Evolutionary conservation across 2,113 vertebrate genomes (phyloP).

Genomic region (Prietella phreatophila): DNA sequence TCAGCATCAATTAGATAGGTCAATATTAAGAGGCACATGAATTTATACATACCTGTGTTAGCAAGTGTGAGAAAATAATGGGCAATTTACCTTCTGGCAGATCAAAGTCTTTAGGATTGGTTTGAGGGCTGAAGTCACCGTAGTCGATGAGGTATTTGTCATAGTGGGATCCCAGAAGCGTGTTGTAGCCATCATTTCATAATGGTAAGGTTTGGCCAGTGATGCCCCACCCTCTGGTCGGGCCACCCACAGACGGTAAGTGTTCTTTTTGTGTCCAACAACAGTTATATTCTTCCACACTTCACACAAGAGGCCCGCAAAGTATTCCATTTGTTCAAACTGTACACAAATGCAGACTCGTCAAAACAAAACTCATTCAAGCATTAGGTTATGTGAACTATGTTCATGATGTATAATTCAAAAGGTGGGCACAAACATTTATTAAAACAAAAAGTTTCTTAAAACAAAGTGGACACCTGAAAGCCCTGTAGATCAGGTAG

Average conservation of each 20-base stretch:
- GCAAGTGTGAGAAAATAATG: neutral
- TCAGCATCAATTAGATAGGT: neutral
- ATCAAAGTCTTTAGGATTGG: constrained; percentile 63
- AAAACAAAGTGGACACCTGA: constrained; percentile 64
- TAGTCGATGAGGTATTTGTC: constrained; percentile 80
- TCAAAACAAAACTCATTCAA: neutral
- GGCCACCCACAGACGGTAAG: constrained; percentile 78
- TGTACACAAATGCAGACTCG: constrained; percentile 45
- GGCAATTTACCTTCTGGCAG: constrained; percentile 67
- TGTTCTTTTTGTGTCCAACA: constrained; percentile 72
- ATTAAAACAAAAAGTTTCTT: neutral
- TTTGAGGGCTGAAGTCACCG: constrained; percentile 67
- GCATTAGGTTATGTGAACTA: neutral
- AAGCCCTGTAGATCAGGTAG: constrained; percentile 71
- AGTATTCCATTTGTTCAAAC: constrained; percentile 77
- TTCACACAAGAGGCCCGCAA: constrained; percentile 68
- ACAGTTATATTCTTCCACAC: constrained; percentile 77
- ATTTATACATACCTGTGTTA: neutral
- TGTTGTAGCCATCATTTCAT: constrained; percentile 80
- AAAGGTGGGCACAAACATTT: neutral
- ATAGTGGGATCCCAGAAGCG: constrained; percentile 77
- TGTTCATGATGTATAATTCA: neutral
- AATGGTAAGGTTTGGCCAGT: constrained; percentile 66
- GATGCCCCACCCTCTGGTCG: constrained; percentile 58
- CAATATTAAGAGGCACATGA: neutral